These are phyloP conservation scores for Bufo bufo DNA, from an alignment of 2,113 vertebrate species.

Conservation along the genomic window DNA sequence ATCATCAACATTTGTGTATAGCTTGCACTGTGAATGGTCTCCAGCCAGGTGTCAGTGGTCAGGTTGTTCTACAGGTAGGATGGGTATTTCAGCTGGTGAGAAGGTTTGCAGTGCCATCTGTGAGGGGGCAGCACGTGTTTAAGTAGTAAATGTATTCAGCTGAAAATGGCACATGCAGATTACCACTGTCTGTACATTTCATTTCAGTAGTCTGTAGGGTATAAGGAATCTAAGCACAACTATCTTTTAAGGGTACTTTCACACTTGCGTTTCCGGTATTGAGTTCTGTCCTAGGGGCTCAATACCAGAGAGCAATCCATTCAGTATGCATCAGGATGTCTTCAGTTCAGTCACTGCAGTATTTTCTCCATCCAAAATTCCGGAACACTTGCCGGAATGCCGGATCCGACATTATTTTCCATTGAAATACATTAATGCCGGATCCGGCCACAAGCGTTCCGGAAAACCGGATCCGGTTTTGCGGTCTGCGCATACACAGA, in stretches of 20 bases:
- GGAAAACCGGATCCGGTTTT: too few species aligned
- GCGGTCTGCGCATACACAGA: too few species aligned
- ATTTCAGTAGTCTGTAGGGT: not conserved
- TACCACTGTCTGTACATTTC: not conserved
- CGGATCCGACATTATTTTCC: too few species aligned
- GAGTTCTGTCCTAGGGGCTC: too few species aligned
- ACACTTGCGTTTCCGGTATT: too few species aligned
- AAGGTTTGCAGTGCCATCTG: constrained; percentile 22
- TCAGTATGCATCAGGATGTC: too few species aligned
- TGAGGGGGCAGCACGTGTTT: constrained; percentile 41
- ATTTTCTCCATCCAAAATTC: too few species aligned
- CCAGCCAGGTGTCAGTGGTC: not conserved
- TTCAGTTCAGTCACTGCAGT: too few species aligned
- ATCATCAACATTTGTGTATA: not conserved
- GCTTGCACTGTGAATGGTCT: not conserved
- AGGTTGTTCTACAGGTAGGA: not conserved
- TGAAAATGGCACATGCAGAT: constrained; percentile 9
- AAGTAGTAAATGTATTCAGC: constrained; percentile 3
- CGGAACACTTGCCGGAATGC: too few species aligned
- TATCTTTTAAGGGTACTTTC: not conserved
- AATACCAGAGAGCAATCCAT: too few species aligned
- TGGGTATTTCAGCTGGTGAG: constrained; percentile 22
- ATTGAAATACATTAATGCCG: too few species aligned
- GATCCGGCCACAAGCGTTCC: too few species aligned
- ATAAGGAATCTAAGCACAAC: not conserved